phyloP scores from a whole-genome alignment of 2,888 invertebrate species.

The Sisyra terminalis region DNA sequence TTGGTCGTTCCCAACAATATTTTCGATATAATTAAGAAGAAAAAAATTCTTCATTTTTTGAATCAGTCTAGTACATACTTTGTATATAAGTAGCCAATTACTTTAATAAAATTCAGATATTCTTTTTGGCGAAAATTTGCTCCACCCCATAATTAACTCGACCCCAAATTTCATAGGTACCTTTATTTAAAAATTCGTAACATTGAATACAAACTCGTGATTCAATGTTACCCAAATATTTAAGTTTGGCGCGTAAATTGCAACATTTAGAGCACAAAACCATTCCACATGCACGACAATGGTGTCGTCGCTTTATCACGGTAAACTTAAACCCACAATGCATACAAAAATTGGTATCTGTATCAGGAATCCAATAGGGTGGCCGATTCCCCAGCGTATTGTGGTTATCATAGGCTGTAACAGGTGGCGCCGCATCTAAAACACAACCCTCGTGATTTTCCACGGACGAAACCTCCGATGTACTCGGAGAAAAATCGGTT shows the following conservation, averaged over 20 bases:
- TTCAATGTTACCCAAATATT: slow-evolving; percentile 57
- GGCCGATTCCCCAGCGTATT: slow-evolving; percentile 48
- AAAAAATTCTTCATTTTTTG: no score
- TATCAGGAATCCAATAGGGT: slow-evolving; percentile 78
- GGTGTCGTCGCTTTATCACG: slow-evolving; percentile 67
- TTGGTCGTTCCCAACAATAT: no score
- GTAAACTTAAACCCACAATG: slow-evolving; percentile 68
- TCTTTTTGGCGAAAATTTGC: no score
- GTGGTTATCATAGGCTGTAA: slow-evolving; percentile 13
- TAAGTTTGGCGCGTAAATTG: slow-evolving; percentile 48
- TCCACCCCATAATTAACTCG: no score
- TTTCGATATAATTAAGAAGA: no score
- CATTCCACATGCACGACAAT: slow-evolving; percentile 75
- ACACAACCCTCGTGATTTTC: slow-evolving; percentile 17
- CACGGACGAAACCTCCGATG: slow-evolving; percentile 10
- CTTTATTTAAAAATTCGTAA: slow-evolving; percentile 36
- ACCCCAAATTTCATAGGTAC: no score
- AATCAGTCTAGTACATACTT: no score
- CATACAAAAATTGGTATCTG: slow-evolving; percentile 65
- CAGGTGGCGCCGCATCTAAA: slow-evolving; percentile 20
- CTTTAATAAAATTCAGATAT: no score
- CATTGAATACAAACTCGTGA: slow-evolving; percentile 65
- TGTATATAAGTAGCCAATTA: no score
- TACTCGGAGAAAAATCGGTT: slow-evolving; percentile 8
- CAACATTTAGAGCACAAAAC: slow-evolving; percentile 69